Percentiles rank a stretch among this genome's conserved stretches.
phyloP scores from a whole-genome alignment of 2,888 invertebrate genomes.

The Clusia tigrina region DNA sequence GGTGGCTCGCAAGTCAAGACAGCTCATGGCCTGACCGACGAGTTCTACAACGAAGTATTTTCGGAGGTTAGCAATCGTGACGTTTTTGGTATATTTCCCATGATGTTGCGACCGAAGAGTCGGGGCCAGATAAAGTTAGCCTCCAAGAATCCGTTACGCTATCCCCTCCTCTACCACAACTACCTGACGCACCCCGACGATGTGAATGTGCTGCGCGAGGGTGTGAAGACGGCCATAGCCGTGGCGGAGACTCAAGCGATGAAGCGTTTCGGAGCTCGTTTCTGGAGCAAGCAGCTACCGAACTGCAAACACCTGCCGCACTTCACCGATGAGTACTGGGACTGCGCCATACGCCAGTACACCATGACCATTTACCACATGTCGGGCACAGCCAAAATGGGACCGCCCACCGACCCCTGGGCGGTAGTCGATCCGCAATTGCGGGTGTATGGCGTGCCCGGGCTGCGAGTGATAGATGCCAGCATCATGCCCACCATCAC shows the following conservation, averaged over 20 bases:
- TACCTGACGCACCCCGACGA: slow-evolving; percentile 89
- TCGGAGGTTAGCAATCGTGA: slow-evolving; percentile 76
- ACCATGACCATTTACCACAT: slow-evolving; percentile 89
- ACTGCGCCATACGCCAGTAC: slow-evolving; percentile 82
- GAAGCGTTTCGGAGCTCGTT: slow-evolving; percentile 80
- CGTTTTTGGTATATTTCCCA: slow-evolving; percentile 84
- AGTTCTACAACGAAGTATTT: slow-evolving; percentile 81
- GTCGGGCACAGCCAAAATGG: slow-evolving; percentile 87
- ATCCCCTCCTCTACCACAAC: slow-evolving; percentile 90
- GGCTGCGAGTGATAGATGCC: slow-evolving; percentile 84
- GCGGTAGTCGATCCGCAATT: slow-evolving; percentile 84
- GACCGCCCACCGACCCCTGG: slow-evolving; percentile 76
- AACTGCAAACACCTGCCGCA: slow-evolving; percentile 82
- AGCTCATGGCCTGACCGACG: slow-evolving; percentile 83
- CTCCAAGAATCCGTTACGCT: slow-evolving; percentile 75
- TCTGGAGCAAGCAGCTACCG: slow-evolving; percentile 77
- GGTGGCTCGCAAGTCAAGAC: slow-evolving; percentile 82
- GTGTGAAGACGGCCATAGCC: slow-evolving; percentile 84
- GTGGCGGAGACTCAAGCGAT: slow-evolving; percentile 80
- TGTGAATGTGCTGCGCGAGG: slow-evolving; percentile 82
- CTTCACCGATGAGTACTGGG: slow-evolving; percentile 87
- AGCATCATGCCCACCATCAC: slow-evolving; percentile 89
- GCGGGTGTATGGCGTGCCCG: slow-evolving; percentile 78
- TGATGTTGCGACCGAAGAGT: slow-evolving; percentile 89
- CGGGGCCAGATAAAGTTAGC: slow-evolving; percentile 80